Evolutionary conservation across 2,888 invertebrate genomes (phyloP).

Genomic region (Clostera curtula): DNA sequence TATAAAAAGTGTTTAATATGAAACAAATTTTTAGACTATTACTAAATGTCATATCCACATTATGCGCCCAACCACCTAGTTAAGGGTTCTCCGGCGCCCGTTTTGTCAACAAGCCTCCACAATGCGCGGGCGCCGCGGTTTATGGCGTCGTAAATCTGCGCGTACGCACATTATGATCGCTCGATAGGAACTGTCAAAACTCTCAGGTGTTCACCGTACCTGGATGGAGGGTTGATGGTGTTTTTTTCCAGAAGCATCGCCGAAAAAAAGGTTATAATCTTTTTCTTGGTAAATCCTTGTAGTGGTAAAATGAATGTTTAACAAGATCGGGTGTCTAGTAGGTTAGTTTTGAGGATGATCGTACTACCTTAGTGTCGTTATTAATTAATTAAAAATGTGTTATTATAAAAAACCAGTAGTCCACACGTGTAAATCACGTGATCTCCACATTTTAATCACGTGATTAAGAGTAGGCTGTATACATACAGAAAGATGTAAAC

Average conservation of each 20-base stretch:
- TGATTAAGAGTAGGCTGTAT: no score
- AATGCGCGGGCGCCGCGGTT: constrained; percentile 47
- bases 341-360: no score
- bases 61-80: constrained; percentile 15
- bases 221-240: constrained; percentile 6
- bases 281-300: constrained; percentile 18
- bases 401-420: no score
- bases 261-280: constrained; percentile 10
- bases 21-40: no score
- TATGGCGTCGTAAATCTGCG: constrained; percentile 58
- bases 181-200: constrained; percentile 49
- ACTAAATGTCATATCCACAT: constrained; percentile 21
- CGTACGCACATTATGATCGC: constrained; percentile 43
- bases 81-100: constrained; percentile 22
- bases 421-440: no score
- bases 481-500: no score
- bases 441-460: no score
- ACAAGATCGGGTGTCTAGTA: no score
- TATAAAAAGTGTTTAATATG: no score
- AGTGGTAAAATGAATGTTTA: no score
- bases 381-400: no score
- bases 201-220: constrained; percentile 29
- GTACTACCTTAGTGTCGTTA: no score
- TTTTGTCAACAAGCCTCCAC: constrained; percentile 35
- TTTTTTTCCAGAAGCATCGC: constrained; percentile 14